These are phyloP conservation scores for Eristalis pertinax DNA, from an alignment of 2,888 invertebrate genomes.

Conservation along the genomic window DNA sequence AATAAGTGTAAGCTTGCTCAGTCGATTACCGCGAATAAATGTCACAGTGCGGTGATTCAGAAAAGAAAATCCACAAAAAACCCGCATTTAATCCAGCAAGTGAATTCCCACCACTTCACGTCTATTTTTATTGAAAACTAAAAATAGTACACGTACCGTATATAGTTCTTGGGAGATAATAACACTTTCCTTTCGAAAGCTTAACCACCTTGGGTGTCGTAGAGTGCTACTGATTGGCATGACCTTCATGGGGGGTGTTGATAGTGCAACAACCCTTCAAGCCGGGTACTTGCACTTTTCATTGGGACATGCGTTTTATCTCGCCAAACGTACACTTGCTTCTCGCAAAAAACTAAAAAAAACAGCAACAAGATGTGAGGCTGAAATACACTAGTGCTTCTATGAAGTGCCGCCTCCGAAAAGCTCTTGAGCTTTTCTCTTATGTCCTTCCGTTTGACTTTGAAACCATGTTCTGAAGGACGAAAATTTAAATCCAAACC, in stretches of 20 bases:
- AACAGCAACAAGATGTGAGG: not conserved
- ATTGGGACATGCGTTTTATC: constrained; percentile 62
- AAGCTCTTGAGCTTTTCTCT: constrained; percentile 55
- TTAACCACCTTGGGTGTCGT: constrained; percentile 12
- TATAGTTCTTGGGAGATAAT: constrained; percentile 12
- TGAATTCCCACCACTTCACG: constrained; percentile 27
- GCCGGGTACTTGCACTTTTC: constrained; percentile 72
- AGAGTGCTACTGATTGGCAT: constrained; percentile 28
- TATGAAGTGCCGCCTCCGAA: constrained; percentile 5
- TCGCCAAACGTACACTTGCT: not conserved
- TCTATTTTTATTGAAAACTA: constrained; percentile 61
- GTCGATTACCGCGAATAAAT: not conserved
- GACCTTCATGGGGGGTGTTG: constrained; percentile 61
- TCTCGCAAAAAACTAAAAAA: not conserved
- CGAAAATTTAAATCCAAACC: constrained; percentile 37
- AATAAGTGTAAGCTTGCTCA: not conserved
- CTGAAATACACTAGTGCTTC: not conserved
- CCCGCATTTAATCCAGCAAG: not conserved
- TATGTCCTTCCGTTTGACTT: constrained; percentile 72
- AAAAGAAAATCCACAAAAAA: constrained; percentile 2
- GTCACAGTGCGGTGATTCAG: constrained; percentile 19
- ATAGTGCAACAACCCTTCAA: constrained; percentile 67
- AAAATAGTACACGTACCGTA: constrained; percentile 29
- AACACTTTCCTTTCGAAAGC: constrained; percentile 37
- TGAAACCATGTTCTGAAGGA: constrained; percentile 72